These are phyloP conservation scores for Phaonia tiefii DNA, from an alignment of 2,888 invertebrate genomes.

Conservation along the genomic window DNA sequence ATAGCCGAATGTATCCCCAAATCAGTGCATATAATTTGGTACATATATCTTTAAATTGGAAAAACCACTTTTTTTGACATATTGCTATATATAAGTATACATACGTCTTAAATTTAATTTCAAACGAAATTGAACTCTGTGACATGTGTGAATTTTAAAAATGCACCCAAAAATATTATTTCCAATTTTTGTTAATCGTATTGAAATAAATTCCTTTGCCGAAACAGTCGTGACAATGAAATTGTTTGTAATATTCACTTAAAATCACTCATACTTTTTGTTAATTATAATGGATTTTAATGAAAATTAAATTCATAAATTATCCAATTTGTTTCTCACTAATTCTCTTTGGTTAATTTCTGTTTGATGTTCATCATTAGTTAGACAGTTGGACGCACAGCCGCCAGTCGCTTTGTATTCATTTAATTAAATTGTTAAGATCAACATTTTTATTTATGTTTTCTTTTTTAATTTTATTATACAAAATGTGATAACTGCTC, in stretches of 20 bases:
- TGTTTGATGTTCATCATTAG: constrained; percentile 26
- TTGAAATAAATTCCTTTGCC: too few relatives aligned
- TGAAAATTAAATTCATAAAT: too few relatives aligned
- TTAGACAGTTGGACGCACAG: not conserved
- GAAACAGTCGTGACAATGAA: not conserved
- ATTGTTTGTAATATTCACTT: not conserved
- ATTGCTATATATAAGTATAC: too few relatives aligned
- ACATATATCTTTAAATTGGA: too few relatives aligned
- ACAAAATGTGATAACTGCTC: constrained; percentile 4
- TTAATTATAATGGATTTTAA: not conserved
- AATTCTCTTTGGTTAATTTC: constrained; percentile 23
- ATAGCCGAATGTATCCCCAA: too few relatives aligned
- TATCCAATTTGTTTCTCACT: not conserved
- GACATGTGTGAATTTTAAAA: too few relatives aligned
- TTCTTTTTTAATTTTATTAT: not conserved
- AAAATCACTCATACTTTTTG: not conserved
- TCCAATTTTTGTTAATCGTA: too few relatives aligned
- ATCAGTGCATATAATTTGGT: too few relatives aligned
- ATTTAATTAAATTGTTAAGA: constrained; percentile 15
- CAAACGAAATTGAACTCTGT: too few relatives aligned
- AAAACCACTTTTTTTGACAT: too few relatives aligned
- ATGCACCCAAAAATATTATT: too few relatives aligned
- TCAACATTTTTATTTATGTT: not conserved
- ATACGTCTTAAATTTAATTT: too few relatives aligned
- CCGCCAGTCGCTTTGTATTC: not conserved